These are phyloP conservation scores for Callorhinus ursinus DNA, from an alignment of 2,113 vertebrate genomes.

Conservation along the genomic window DNA sequence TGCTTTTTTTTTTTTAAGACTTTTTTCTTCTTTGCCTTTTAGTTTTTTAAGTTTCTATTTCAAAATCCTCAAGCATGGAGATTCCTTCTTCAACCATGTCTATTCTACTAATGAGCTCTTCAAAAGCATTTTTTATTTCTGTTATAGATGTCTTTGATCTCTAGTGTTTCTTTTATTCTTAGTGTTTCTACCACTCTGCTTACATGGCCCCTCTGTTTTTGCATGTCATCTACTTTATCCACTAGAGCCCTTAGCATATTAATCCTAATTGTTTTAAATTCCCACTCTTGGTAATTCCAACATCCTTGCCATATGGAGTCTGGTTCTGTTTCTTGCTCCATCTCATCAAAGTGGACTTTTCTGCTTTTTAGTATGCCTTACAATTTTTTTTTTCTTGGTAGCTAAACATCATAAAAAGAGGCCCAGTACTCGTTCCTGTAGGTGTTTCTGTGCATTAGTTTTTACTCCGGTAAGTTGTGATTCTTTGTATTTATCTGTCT, in stretches of 20 bases:
- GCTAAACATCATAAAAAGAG: not conserved
- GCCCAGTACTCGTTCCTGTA: not conserved
- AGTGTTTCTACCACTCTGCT: not conserved
- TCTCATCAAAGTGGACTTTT: not conserved
- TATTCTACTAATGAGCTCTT: not conserved
- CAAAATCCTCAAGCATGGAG: not conserved
- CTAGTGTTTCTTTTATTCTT: conserved; percentile 7
- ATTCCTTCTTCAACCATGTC: not conserved
- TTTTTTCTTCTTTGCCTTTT: not conserved
- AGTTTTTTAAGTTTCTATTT: not conserved
- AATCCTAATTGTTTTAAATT: not conserved
- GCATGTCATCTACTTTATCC: not conserved
- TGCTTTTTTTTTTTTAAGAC: not conserved
- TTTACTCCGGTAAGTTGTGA: not conserved
- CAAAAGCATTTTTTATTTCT: not conserved
- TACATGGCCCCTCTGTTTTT: not conserved
- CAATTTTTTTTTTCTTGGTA: not conserved
- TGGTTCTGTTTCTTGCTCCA: not conserved
- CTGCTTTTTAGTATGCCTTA: not conserved
- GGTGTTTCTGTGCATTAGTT: not conserved
- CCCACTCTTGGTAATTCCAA: not conserved
- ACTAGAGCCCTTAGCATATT: not conserved
- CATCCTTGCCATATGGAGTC: not conserved
- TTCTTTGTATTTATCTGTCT: not conserved
- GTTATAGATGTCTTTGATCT: not conserved